Evolutionary conservation across 1,140 invertebrate genomes (phyloP).

Genomic region (Scaptomyza montana): DNA sequence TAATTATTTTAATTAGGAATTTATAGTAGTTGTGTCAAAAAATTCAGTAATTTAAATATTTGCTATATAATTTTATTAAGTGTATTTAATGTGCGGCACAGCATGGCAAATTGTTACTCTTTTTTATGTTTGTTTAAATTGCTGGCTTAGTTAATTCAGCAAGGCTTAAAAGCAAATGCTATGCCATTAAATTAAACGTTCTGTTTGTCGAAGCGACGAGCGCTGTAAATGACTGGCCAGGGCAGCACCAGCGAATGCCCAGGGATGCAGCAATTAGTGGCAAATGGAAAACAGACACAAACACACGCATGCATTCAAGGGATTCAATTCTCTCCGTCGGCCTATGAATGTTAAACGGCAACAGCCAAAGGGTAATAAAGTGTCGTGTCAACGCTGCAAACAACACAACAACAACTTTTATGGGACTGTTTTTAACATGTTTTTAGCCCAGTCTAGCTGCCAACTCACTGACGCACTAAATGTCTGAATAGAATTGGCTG

Average conservation of each 20-base stretch:
- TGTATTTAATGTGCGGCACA: too few relatives aligned
- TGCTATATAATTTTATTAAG: background rate
- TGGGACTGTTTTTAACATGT: conserved; percentile 10
- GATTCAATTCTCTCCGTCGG: background rate
- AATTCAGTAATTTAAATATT: too few relatives aligned
- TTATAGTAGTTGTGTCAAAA: too few relatives aligned
- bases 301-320: background rate
- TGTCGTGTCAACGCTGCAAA: conserved; percentile 7
- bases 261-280: conserved; percentile 27
- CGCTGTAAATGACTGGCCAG: background rate
- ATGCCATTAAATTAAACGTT: conserved; percentile 27
- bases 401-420: conserved; percentile 26
- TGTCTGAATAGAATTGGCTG: background rate
- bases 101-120: background rate
- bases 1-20: too few relatives aligned
- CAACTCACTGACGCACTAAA: background rate
- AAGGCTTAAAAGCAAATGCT: conserved; percentile 8
- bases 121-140: conserved; percentile 1
- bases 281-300: conserved; percentile 16
- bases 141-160: conserved; percentile 4
- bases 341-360: background rate
- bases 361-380: conserved; percentile 27
- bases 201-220: conserved; percentile 1
- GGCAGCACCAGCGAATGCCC: background rate
- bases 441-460: background rate